These are phyloP conservation scores for Zingel zingel DNA, from an alignment of 2,113 vertebrate species.

Conservation along the genomic window DNA sequence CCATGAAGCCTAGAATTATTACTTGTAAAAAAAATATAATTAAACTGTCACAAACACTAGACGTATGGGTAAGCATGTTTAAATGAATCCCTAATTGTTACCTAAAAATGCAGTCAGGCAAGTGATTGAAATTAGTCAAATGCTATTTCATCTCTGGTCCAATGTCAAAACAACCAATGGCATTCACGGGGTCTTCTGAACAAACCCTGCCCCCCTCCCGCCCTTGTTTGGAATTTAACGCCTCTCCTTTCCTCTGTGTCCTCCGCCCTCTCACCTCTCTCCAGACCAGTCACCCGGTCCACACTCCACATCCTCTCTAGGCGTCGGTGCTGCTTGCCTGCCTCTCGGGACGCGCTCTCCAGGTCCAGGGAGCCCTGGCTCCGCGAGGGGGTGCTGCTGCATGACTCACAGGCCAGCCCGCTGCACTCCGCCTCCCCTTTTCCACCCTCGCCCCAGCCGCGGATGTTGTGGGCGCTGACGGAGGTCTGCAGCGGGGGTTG, in stretches of 20 bases:
- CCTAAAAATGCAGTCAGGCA: background rate
- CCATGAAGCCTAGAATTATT: background rate
- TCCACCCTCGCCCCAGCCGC: constrained; percentile 84
- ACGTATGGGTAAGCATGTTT: background rate
- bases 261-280: constrained; percentile 83
- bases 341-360: constrained; percentile 87
- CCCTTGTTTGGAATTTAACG: constrained; percentile 56
- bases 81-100: background rate
- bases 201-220: constrained; percentile 16
- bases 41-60: background rate
- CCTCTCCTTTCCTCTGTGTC: constrained; percentile 78
- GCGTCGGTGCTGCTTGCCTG: constrained; percentile 89
- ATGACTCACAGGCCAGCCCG: constrained; percentile 89
- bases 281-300: constrained; percentile 91
- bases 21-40: background rate
- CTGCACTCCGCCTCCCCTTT: constrained; percentile 85
- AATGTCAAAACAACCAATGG: background rate
- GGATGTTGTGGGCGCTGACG: constrained; percentile 86
- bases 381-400: constrained; percentile 84
- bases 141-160: constrained; percentile 68
- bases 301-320: constrained; percentile 96
- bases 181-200: constrained; percentile 19
- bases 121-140: constrained; percentile 33
- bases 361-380: constrained; percentile 91
- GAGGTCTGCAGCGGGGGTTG: constrained; percentile 87